These are phyloP conservation scores for Drosophila varians DNA, from an alignment of 1,140 invertebrate genomes.

Conservation along the genomic window DNA sequence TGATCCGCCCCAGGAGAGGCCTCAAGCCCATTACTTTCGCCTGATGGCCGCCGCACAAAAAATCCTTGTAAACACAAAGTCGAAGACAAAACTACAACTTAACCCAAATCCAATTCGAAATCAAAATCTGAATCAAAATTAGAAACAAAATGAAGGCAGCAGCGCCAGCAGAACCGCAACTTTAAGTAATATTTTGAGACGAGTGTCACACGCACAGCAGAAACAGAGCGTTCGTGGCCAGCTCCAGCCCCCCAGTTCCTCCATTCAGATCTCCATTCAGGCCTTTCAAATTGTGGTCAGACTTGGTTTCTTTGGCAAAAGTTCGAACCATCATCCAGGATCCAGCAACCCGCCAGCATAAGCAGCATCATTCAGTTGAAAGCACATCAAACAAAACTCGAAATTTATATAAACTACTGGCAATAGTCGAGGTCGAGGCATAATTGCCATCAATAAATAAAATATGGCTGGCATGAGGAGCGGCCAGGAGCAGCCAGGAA, in stretches of 20 bases:
- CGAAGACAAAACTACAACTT: conserved; percentile 40
- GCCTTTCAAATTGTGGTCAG: conserved; percentile 71
- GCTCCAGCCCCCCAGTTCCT: conserved; percentile 3
- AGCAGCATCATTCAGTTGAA: conserved; percentile 63
- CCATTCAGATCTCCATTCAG: conserved; percentile 8
- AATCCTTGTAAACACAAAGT: conserved; percentile 25
- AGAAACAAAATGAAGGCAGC: conserved; percentile 55
- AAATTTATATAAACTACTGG: conserved; percentile 73
- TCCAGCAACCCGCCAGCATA: conserved; percentile 5
- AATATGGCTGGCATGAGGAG: conserved; percentile 62
- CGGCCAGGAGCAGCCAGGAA: conserved; percentile 1
- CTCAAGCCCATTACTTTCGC: conserved; percentile 56
- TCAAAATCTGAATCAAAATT: conserved; percentile 48
- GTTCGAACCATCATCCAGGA: conserved; percentile 58
- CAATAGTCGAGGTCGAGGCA: conserved; percentile 78
- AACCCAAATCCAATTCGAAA: conserved; percentile 58
- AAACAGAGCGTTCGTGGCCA: conserved; percentile 18
- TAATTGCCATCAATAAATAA: conserved; percentile 83
- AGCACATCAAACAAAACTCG: conserved; percentile 80
- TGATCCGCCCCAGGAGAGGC: conserved; percentile 37
- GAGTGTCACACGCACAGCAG: conserved; percentile 42
- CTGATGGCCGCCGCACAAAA: conserved; percentile 54
- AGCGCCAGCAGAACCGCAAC: conserved; percentile 63
- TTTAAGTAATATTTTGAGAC: conserved; percentile 62
- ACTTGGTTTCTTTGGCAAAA: conserved; percentile 73